Percentiles rank a stretch among this genome's conserved stretches.
These are phyloP conservation scores for Volucella inanis DNA, from an alignment of 2,888 invertebrate genomes.

Conservation along the genomic window DNA sequence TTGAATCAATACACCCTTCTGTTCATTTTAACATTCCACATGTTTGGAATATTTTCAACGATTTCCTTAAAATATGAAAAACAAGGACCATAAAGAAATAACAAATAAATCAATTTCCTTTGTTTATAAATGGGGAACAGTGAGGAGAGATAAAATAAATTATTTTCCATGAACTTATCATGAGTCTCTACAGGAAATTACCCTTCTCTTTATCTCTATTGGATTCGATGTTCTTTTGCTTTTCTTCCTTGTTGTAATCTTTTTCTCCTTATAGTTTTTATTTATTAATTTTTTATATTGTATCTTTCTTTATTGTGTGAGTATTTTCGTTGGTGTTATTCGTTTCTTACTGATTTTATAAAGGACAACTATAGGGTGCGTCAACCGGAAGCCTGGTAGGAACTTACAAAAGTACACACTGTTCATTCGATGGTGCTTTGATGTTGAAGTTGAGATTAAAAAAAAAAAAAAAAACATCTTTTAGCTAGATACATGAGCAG, in stretches of 20 bases:
- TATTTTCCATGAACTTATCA: constrained; percentile 24
- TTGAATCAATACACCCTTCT: not conserved
- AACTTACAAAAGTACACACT: no score
- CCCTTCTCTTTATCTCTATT: not conserved
- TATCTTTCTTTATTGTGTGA: not conserved
- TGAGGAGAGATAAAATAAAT: constrained; percentile 29
- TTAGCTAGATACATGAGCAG: no score
- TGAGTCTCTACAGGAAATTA: constrained; percentile 1
- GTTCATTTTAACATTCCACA: not conserved
- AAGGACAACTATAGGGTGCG: constrained; percentile 2
- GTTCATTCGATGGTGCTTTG: no score
- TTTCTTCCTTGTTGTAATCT: not conserved
- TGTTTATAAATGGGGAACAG: constrained; percentile 2
- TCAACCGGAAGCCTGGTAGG: no score
- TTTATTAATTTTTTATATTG: not conserved
- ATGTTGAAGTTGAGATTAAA: no score
- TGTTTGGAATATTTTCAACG: constrained; percentile 4
- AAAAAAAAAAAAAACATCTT: no score
- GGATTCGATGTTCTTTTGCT: not conserved
- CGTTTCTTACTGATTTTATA: not conserved
- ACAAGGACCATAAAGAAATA: constrained; percentile 1
- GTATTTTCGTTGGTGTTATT: not conserved
- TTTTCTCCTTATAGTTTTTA: constrained; percentile 4
- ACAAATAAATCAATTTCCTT: constrained; percentile 27
- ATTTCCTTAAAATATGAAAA: not conserved